Evolutionary conservation across 2,113 vertebrate species (phyloP).

Genomic region (Eupsittula cactorum): DNA sequence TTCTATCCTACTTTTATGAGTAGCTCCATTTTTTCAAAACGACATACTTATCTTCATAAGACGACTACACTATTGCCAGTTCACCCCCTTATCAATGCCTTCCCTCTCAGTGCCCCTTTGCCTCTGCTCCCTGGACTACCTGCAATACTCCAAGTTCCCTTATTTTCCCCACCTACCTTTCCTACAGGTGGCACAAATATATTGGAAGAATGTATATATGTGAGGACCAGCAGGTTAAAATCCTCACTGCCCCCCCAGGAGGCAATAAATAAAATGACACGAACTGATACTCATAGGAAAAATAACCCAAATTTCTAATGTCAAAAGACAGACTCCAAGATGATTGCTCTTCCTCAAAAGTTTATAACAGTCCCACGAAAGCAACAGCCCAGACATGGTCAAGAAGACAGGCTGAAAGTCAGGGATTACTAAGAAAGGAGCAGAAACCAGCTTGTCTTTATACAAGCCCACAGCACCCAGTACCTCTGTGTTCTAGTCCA

Average conservation of each 20-base stretch:
- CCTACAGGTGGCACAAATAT: background rate
- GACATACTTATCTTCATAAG: background rate
- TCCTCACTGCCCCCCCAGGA: background rate
- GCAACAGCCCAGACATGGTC: background rate
- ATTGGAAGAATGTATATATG: accelerated
- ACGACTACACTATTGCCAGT: background rate
- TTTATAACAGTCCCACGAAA: background rate
- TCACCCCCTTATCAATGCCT: background rate
- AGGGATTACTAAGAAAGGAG: background rate
- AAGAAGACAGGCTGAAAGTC: background rate
- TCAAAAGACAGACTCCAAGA: background rate
- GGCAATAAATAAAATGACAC: background rate
- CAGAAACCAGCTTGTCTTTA: background rate
- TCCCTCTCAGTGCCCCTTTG: background rate
- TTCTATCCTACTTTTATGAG: background rate
- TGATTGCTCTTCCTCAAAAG: accelerated
- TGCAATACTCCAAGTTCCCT: background rate
- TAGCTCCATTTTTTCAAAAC: background rate
- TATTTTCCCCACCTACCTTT: background rate
- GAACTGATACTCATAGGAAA: background rate
- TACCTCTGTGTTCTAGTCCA: background rate
- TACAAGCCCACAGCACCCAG: background rate
- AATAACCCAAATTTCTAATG: background rate
- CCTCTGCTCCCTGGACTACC: background rate
- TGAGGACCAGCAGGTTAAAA: background rate